Base-by-base conservation (phyloP, 2,888 invertebrate species). In the Nymphalis c-album region DNA sequence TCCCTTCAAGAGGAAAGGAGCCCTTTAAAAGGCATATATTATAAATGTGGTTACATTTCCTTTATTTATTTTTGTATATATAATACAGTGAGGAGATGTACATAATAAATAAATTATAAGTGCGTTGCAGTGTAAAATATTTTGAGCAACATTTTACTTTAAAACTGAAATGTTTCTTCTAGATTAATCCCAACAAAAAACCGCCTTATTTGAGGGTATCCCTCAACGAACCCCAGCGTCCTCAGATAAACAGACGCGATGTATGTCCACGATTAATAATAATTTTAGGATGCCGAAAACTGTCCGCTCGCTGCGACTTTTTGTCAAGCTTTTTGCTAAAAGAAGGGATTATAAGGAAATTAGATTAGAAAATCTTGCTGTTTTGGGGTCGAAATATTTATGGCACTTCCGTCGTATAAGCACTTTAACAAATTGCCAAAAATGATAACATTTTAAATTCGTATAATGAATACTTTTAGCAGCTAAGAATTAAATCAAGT, bases 241-340 rank as follows among this genome's bases (percentile, higher is more conserved):
- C 81, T 76, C 76, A 88, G 90, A 90, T 90, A 91, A 91, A 87
- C 88, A 86, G 80, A 77, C 79, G 79, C 77, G 83, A 89, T 88
- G 83, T 89, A 88, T 89, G 87, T 81, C 80, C 75, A 74, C 85
- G 78, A 91, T 91, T 91, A 87, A 89, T 91, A 88, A 90, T 91
- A 87, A 90, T 90, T 90, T 89, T 77, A 74, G 82, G 82, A 77
- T 69, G 67, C 79, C 88, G 88, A 91, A 91, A 91, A 89, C 76
- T 77, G 75, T 72, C 72, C 74, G 73, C 67, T 57, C 65, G 70
- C 66, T 72, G 62, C 72, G 80, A 74, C 75, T 84, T 85, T 87
- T 85, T 84, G 81, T 64, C 65, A 62, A 68, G 63, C 71, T 73
- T 67, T 71, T 67, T 71, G 76, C 60, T 58, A 64, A 69, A 75